Percentiles rank a stretch among this genome's conserved stretches.
phyloP scores from a whole-genome alignment of 2,113 vertebrate species.

The Agapornis roseicollis region DNA sequence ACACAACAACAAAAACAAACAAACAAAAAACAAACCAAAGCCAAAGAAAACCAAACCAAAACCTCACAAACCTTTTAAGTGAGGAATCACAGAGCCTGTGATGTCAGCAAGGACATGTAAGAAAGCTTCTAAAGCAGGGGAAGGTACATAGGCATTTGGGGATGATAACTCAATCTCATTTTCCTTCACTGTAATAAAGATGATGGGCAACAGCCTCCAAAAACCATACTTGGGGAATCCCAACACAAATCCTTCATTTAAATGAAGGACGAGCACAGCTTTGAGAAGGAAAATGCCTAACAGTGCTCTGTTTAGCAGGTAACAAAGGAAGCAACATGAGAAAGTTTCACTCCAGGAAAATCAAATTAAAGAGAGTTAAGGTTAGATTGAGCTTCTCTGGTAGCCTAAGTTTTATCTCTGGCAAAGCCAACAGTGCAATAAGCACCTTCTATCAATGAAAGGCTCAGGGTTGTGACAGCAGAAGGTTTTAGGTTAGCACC shows the following conservation, averaged over 20 bases:
- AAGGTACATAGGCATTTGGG: background rate
- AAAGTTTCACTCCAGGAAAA: background rate
- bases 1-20: background rate
- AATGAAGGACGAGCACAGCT: background rate
- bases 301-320: background rate
- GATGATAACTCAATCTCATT: conserved; percentile 5
- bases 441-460: background rate
- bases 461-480: background rate
- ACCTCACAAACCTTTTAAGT: background rate
- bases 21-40: background rate
- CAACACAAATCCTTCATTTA: background rate
- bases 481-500: background rate
- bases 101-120: background rate
- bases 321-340: background rate
- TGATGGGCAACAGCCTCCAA: background rate
- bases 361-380: background rate
- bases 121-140: background rate
- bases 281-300: background rate
- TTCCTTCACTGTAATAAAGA: background rate
- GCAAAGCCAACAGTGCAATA: background rate
- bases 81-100: background rate
- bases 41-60: background rate
- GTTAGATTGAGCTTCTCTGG: background rate
- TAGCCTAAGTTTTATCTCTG: background rate
- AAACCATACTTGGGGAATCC: background rate